Evolutionary conservation across 2,888 invertebrate genomes (phyloP).

Genomic region (Coremacera marginata): DNA sequence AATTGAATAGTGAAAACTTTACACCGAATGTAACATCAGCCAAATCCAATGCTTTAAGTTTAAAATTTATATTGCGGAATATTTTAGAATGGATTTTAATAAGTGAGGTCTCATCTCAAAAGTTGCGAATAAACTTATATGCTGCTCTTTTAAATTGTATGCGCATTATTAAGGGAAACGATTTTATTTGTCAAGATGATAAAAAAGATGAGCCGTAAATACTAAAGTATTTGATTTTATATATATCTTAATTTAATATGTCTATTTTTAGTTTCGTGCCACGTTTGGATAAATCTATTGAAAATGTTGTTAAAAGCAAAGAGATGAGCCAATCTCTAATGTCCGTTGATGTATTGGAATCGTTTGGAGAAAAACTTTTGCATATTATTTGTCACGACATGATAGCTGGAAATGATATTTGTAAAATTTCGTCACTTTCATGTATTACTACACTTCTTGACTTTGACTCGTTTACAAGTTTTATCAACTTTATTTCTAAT

Average conservation of each 20-base stretch:
- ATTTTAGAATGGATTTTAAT: slow-evolving; percentile 86
- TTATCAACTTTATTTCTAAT: slow-evolving; percentile 75
- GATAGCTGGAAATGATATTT: slow-evolving; percentile 89
- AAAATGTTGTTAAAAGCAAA: slow-evolving; percentile 72
- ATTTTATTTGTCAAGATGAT: slow-evolving; percentile 49
- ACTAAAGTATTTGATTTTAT: neutral
- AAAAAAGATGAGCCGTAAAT: slow-evolving; percentile 64
- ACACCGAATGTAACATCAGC: slow-evolving; percentile 51
- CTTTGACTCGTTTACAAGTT: slow-evolving; percentile 78
- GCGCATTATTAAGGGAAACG: slow-evolving; percentile 75
- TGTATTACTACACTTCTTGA: slow-evolving; percentile 84
- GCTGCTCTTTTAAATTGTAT: slow-evolving; percentile 85
- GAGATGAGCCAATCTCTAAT: slow-evolving; percentile 58
- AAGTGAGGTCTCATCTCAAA: slow-evolving; percentile 84
- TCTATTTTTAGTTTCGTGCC: slow-evolving; percentile 73
- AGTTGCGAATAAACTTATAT: slow-evolving; percentile 87
- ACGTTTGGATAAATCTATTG: slow-evolving; percentile 75
- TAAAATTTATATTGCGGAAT: slow-evolving; percentile 80
- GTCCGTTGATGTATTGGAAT: slow-evolving; percentile 75
- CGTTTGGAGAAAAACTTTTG: slow-evolving; percentile 85
- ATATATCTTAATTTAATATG: neutral
- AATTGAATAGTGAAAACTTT: slow-evolving; percentile 20
- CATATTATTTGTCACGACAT: slow-evolving; percentile 88
- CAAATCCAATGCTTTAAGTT: slow-evolving; percentile 76
- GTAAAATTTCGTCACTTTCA: slow-evolving; percentile 88